phyloP scores from a whole-genome alignment of 2,797 vertebrate species.

The Calcarius lapponicus region DNA sequence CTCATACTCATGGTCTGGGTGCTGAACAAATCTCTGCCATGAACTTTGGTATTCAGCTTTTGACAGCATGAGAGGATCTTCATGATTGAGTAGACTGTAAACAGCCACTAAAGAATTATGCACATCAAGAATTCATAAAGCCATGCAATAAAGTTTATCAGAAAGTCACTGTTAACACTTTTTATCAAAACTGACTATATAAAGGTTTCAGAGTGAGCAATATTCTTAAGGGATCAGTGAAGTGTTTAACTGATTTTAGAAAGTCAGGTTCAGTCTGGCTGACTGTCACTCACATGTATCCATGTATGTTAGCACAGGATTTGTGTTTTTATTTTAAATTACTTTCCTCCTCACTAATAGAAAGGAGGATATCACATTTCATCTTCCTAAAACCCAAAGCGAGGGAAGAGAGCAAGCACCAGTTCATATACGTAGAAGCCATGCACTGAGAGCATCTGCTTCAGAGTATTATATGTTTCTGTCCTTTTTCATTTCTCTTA shows the following conservation, averaged over 20 bases:
- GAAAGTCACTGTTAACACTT: not conserved
- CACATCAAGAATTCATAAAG: conserved; percentile 21
- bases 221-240: not conserved
- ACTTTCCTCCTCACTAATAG: not conserved
- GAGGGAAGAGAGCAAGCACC: not conserved
- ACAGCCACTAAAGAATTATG: not conserved
- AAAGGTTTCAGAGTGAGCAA: not conserved
- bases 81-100: not conserved
- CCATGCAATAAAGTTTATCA: conserved; percentile 9
- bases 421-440: not conserved
- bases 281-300: not conserved
- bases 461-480: not conserved
- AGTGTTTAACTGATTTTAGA: not conserved
- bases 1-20: not conserved
- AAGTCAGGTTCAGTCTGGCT: not conserved
- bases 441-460: not conserved
- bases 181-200: not conserved
- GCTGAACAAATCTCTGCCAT: not conserved
- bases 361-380: not conserved
- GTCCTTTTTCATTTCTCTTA: conserved; percentile 42
- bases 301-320: not conserved
- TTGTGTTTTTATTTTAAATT: conserved; percentile 41
- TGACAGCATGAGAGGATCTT: not conserved
- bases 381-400: not conserved
- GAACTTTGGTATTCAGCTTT: not conserved